Evolutionary conservation across 2,888 invertebrate species (phyloP).

Genomic region (Ophion slaviceki): DNA sequence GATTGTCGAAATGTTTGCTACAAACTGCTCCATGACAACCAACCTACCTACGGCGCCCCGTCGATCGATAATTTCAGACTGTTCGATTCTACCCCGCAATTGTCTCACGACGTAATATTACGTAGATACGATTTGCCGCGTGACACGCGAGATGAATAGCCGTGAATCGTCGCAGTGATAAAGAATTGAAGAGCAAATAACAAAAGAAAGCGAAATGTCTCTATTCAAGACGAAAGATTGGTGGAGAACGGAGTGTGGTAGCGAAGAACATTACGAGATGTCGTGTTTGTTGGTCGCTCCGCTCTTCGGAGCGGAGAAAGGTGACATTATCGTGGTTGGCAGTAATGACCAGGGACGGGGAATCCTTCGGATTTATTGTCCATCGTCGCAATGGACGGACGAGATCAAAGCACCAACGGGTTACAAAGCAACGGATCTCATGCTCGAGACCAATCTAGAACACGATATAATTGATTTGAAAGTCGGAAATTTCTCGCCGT

Average conservation of each 20-base stretch:
- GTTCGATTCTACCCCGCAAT: constrained; percentile 61
- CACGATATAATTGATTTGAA: constrained; percentile 92
- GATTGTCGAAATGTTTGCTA: constrained; percentile 65
- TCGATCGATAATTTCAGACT: constrained; percentile 31
- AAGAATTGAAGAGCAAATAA: not conserved
- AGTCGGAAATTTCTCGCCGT: constrained; percentile 94
- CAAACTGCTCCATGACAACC: constrained; percentile 68
- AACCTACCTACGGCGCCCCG: constrained; percentile 16
- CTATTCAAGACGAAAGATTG: constrained; percentile 95
- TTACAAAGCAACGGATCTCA: constrained; percentile 87
- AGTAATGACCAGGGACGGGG: constrained; percentile 88
- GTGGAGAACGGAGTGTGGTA: constrained; percentile 92
- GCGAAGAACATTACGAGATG: constrained; percentile 87
- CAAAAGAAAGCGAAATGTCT: constrained; percentile 88
- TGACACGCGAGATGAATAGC: constrained; percentile 37
- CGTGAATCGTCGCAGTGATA: not conserved
- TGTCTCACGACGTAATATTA: constrained; percentile 46
- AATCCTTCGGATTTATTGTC: constrained; percentile 90
- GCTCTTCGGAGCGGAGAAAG: constrained; percentile 70
- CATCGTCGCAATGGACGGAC: constrained; percentile 83
- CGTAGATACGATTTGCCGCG: constrained; percentile 11
- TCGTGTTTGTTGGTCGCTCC: constrained; percentile 76
- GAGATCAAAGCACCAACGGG: constrained; percentile 76
- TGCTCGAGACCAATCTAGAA: constrained; percentile 91
- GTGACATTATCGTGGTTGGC: constrained; percentile 89